Evolutionary conservation across 1,140 invertebrate species (phyloP).

Genomic region (Vanessa atalanta): DNA sequence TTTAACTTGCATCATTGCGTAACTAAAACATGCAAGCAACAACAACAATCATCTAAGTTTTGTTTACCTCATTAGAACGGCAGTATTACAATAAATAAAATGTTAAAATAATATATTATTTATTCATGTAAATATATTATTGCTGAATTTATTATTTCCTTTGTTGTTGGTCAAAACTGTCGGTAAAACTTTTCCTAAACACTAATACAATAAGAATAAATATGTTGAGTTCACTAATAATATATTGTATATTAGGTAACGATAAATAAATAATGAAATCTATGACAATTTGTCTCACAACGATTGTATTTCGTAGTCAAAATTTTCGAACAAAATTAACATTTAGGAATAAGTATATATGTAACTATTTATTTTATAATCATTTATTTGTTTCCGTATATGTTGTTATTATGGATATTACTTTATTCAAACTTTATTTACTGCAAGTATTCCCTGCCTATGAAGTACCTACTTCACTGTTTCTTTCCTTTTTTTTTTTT

Average conservation of each 20-base stretch:
- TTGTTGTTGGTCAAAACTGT: not conserved
- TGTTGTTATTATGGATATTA: conserved; percentile 6
- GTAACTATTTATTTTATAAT: not conserved
- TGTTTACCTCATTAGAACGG: not conserved
- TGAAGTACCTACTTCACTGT: not conserved
- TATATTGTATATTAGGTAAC: not conserved
- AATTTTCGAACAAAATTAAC: conserved; percentile 1
- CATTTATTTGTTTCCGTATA: not conserved
- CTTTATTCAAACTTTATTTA: conserved; percentile 6
- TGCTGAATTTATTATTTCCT: conserved; percentile 4
- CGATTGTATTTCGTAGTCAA: conserved; percentile 5
- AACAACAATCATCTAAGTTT: conserved; percentile 2
- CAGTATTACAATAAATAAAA: not conserved
- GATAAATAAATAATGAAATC: conserved; percentile 4
- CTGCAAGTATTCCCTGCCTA: not conserved
- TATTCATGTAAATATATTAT: not conserved
- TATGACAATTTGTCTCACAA: not conserved
- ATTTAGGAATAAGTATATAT: not conserved
- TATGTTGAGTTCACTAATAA: not conserved
- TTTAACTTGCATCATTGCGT: not conserved
- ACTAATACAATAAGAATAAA: not conserved
- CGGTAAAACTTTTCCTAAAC: conserved; percentile 1
- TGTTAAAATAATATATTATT: not conserved
- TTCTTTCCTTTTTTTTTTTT: not conserved
- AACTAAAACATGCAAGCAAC: conserved; percentile 1